Evolutionary conservation across 2,797 vertebrate genomes (phyloP).

Genomic region (Peromyscus attwateri): DNA sequence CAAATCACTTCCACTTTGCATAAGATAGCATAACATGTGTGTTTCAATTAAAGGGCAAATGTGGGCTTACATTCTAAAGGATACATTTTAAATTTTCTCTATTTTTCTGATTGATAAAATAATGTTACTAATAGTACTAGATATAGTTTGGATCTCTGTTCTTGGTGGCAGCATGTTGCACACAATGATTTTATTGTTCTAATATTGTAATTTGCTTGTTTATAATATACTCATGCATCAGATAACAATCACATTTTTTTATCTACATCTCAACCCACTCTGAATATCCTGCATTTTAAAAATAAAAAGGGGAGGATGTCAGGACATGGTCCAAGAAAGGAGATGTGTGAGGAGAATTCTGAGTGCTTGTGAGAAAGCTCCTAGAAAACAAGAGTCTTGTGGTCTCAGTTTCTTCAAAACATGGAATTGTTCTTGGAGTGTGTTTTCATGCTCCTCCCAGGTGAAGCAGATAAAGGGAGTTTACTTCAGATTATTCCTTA

Average conservation of each 20-base stretch:
- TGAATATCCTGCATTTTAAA: neutral
- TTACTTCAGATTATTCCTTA: neutral
- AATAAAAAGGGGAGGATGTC: neutral
- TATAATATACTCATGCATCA: neutral
- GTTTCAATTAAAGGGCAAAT: neutral
- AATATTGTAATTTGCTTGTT: neutral
- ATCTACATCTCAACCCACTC: neutral
- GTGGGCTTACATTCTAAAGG: neutral
- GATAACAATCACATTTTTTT: neutral
- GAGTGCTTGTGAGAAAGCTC: neutral
- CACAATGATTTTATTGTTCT: neutral
- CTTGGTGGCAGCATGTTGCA: neutral
- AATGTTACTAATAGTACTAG: neutral
- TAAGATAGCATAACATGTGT: neutral
- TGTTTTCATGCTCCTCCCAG: neutral
- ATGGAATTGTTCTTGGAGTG: neutral
- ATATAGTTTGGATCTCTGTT: neutral
- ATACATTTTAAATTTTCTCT: neutral
- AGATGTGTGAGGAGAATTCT: neutral
- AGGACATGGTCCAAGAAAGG: neutral
- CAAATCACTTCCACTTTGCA: neutral
- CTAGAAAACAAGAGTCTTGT: neutral
- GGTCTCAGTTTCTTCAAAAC: neutral
- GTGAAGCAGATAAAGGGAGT: neutral
- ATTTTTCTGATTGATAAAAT: neutral